These are phyloP conservation scores for Xestia xanthographa DNA, from an alignment of 2,888 invertebrate species.

Conservation along the genomic window DNA sequence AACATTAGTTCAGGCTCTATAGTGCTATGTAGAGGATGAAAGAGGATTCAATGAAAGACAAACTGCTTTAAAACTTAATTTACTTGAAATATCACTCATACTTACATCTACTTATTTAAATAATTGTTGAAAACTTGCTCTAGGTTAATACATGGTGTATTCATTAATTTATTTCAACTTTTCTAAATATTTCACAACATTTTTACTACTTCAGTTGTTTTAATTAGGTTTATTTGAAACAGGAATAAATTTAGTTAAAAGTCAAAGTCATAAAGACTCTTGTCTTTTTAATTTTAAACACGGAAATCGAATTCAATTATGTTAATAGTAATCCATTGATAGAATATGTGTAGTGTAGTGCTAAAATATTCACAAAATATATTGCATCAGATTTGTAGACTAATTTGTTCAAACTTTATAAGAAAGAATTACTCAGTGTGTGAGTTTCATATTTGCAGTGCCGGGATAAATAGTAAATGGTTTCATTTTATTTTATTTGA, in stretches of 20 bases:
- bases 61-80: constrained; percentile 3
- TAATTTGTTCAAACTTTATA: not conserved
- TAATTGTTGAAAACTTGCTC: constrained; percentile 1
- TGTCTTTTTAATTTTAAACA: not conserved
- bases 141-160: not conserved
- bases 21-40: not conserved
- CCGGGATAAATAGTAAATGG: no score
- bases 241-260: not conserved
- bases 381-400: no score
- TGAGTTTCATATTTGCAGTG: no score
- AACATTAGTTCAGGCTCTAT: no score
- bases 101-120: constrained; percentile 6
- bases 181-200: not conserved
- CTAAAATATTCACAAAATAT: no score
- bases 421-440: no score
- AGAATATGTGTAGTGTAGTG: not conserved
- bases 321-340: no score
- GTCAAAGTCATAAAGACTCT: not conserved
- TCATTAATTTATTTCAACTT: not conserved
- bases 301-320: no score
- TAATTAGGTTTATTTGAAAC: not conserved
- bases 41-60: not conserved
- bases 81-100: constrained; percentile 32
- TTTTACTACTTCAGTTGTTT: not conserved
- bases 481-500: no score